Base-by-base conservation (phyloP, 2,113 vertebrate species). In the Gymnarchus niloticus region DNA sequence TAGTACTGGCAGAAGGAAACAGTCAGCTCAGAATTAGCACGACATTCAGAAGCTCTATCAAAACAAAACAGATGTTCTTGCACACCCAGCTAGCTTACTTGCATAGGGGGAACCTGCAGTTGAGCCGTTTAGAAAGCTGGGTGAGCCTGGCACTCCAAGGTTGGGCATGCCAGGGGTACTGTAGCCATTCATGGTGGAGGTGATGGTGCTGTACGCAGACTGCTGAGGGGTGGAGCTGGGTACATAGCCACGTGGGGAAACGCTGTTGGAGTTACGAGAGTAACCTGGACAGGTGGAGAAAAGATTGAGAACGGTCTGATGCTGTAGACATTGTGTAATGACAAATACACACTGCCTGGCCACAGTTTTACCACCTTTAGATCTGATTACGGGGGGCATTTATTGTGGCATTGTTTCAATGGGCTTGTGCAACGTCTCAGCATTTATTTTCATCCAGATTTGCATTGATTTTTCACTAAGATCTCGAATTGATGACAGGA, bases 121-220 rank as follows among this genome's bases (percentile, higher is more conserved):
- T 90, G 97, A 96, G 85, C 98, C 97, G 19, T 96, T 99, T 90
- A 99, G 97, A 94, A 99, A 99, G 91, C 96, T 96, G 46, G 98
- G 98, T 19, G 98, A 99, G 0, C 95, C 96, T 0, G 98, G 96
- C 1, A 98, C 96, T 0, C 96, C 96, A 51, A 99, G 96, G 84
- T 97, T 95, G 84, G 96, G 94, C 96, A 98, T 96, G 28, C 94
- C 93, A 0, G 94, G 89, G 0, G 94, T 92, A 0, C 95, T 95
- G 52, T 98, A 99, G 52, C 96, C 96, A 1, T 95, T 95, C 93
- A 97, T 96, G 92, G 95, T 96, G 78, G 95, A 93, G 2, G 95
- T 95, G 91, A 96, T 94, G 87, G 95, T 90, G 91, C 95, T 94
- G 89, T 98, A 99, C 93, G 94, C 91, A 90, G 96, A 94, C 91